These are phyloP conservation scores for Latrodectus geometricus DNA, from an alignment of 1,140 invertebrate species.

Conservation along the genomic window DNA sequence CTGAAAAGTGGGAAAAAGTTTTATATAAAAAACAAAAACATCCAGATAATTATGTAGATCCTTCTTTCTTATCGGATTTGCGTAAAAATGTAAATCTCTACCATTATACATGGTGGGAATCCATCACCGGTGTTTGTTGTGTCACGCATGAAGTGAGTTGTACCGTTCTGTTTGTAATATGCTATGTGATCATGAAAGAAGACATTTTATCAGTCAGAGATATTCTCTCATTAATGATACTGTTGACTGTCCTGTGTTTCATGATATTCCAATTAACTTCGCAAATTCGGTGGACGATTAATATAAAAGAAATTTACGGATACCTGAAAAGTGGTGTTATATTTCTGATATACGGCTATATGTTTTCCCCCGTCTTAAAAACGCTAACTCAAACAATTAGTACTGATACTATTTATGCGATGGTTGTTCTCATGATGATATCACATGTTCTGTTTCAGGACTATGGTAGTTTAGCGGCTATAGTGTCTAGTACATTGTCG, in stretches of 20 bases:
- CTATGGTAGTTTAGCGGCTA: constrained; percentile 84
- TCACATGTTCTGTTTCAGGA: constrained; percentile 91
- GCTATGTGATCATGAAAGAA: constrained; percentile 80
- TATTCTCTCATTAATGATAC: constrained; percentile 70
- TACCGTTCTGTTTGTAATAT: constrained; percentile 80
- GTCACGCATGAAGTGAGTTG: constrained; percentile 81
- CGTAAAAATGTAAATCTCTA: constrained; percentile 85
- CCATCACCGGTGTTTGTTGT: constrained; percentile 79
- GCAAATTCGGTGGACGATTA: constrained; percentile 50
- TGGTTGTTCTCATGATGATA: constrained; percentile 86
- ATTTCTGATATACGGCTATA: constrained; percentile 85
- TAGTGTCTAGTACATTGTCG: constrained; percentile 78
- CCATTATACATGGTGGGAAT: constrained; percentile 77
- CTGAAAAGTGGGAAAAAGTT: constrained; percentile 82
- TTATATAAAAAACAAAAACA: constrained; percentile 87
- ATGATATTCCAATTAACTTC: constrained; percentile 55
- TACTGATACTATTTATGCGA: constrained; percentile 96
- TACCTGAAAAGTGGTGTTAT: constrained; percentile 71
- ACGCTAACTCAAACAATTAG: constrained; percentile 95
- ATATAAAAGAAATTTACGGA: constrained; percentile 12
- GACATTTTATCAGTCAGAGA: constrained; percentile 75
- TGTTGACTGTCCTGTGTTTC: constrained; percentile 68
- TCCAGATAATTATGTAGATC: constrained; percentile 92
- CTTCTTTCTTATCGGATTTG: constrained; percentile 85
- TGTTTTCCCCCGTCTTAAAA: constrained; percentile 90